These are phyloP conservation scores for Hoplodrina blanda DNA, from an alignment of 2,888 invertebrate genomes.

Conservation along the genomic window DNA sequence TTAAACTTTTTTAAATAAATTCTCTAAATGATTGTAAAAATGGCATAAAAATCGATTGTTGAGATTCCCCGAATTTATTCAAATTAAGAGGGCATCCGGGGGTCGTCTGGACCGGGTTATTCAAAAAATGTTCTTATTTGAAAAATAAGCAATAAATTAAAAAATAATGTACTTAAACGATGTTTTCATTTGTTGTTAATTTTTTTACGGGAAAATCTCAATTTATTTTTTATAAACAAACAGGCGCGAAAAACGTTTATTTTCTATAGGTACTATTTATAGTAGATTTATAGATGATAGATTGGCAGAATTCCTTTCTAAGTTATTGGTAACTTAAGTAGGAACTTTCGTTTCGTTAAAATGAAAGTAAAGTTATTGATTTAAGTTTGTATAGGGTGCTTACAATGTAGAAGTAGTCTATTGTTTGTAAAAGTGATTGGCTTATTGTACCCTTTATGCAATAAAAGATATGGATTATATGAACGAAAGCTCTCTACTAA, in stretches of 20 bases:
- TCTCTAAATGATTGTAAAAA: no score
- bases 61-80: no score
- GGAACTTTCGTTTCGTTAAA: conserved; percentile 44
- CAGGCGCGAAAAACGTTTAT: neutral
- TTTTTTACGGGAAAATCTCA: no score
- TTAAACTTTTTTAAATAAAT: no score
- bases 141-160: no score
- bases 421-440: conserved; percentile 28
- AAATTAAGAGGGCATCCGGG: no score
- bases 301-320: conserved; percentile 27
- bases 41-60: no score
- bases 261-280: neutral
- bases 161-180: no score
- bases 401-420: neutral
- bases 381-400: conserved; percentile 6
- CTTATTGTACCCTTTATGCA: neutral
- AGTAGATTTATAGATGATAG: neutral
- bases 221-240: neutral
- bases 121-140: no score
- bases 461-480: neutral
- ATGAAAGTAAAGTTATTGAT: conserved; percentile 30
- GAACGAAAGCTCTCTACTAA: no score
- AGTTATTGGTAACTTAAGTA: neutral
- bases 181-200: no score
- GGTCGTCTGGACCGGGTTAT: no score